Evolutionary conservation across 2,797 vertebrate species (phyloP), one percentile per base, ranked within the genome.

Genomic region (Lagorchestes hirsutus): DNA sequence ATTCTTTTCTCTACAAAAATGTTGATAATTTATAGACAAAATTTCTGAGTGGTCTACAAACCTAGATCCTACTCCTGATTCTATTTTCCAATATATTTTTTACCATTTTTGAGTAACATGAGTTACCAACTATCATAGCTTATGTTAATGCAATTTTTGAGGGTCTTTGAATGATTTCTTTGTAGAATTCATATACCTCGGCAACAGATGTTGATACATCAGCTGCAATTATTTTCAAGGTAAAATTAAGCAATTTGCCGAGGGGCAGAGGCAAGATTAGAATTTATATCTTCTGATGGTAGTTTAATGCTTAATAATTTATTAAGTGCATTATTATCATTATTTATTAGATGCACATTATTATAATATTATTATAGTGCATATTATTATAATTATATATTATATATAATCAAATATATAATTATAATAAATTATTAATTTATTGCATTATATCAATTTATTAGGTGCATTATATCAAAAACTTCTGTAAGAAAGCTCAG

Each of bases 221-320:
- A 82, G 18, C 16, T 82, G 5, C 2, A 46, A 46, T 24, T 82
- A 82, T 82, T 82, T 82, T 46, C 18, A 82, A 82, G n/a, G n/a
- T 40, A 74, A 74, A 9, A 87, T 87, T 87, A 46, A 46, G 40
- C 40, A 29, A 95, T 90, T 90, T 91, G 62, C 62, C 90, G 94
- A 93, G n/a, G 24, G 34, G 50, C 4, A 74, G 55, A 94, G 18
- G 56, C 92, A 93, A 96, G 62, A 55, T 90, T 28, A 94, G 29
- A 90, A 56, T 22, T n/a, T 46, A 24, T 40, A 8, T 93, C 46
- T 93, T 52, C 90, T 93, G 46, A 29, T 4, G 12, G 74, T 18
- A 87, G 24, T 24, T 40, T 50, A 34, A 34, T 74, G 74, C 24
- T 87, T 87, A 24, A 87, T 87, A 87, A 87, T 50, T 87, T 50